Evolutionary conservation across 1,140 invertebrate genomes (phyloP).

Genomic region (Schmidtea mediterranea): DNA sequence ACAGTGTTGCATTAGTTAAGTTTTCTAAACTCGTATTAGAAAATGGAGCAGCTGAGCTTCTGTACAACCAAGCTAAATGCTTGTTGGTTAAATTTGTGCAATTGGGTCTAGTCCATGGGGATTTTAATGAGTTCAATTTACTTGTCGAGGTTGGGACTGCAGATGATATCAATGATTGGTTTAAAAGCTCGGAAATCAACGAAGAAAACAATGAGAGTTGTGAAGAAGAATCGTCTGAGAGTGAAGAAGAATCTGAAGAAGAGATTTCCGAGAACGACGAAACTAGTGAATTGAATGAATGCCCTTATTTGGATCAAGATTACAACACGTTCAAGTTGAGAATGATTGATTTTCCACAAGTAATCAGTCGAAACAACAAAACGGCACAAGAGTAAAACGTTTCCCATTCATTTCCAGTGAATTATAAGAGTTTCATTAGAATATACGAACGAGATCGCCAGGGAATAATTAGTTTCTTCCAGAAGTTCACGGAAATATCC

Average conservation of each 20-base stretch:
- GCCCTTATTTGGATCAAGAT: slow-evolving; percentile 9
- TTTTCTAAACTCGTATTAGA: neutral
- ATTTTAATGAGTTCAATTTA: slow-evolving; percentile 97
- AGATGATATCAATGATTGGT: too few species aligned
- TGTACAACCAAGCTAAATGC: slow-evolving; percentile 84
- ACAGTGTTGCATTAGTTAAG: slow-evolving; percentile 31
- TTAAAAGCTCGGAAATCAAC: too few species aligned
- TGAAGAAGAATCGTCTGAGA: too few species aligned
- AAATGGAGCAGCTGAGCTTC: neutral
- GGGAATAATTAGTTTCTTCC: neutral
- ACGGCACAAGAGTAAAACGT: neutral
- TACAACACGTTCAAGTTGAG: slow-evolving; percentile 41
- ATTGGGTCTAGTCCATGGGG: slow-evolving; percentile 83
- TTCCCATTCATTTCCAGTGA: too few species aligned
- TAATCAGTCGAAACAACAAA: slow-evolving; percentile 65
- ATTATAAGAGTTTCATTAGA: too few species aligned
- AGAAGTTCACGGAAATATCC: neutral
- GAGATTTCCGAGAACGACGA: too few species aligned
- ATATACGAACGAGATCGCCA: neutral
- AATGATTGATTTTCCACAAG: slow-evolving; percentile 95
- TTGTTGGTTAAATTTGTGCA: slow-evolving; percentile 64
- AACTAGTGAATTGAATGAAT: too few species aligned
- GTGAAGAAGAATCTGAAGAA: too few species aligned
- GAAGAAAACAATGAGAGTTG: too few species aligned
- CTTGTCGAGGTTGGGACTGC: slow-evolving; percentile 34